A percentile compares a stretch with the other conserved stretches of the same genome.
Evolutionary conservation across 2,797 vertebrate genomes (phyloP).

Genomic region (Tamandua tetradactyla): DNA sequence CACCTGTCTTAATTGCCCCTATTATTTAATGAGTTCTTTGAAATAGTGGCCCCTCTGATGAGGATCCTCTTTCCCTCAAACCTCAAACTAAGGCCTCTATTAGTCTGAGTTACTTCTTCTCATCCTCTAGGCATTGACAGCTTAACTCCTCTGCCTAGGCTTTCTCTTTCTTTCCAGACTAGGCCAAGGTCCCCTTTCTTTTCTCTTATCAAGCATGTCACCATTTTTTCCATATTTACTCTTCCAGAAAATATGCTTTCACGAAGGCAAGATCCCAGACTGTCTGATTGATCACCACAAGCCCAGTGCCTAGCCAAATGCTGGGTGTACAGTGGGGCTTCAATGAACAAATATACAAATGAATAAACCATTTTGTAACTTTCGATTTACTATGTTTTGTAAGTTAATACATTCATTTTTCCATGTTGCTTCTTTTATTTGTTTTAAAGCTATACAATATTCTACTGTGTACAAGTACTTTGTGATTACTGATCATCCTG

Average conservation of each 20-base stretch:
- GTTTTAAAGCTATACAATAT: neutral
- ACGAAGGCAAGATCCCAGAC: neutral
- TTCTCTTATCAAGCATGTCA: neutral
- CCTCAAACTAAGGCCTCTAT: neutral
- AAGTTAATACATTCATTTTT: neutral
- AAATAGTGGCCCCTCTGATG: neutral
- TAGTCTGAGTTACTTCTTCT: neutral
- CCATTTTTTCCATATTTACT: neutral
- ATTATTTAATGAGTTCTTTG: neutral
- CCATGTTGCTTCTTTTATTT: constrained; percentile 42
- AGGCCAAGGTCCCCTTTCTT: neutral
- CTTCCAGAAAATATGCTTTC: neutral
- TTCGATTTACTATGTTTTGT: constrained; percentile 3
- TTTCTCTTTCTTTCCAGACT: neutral
- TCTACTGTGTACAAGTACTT: neutral
- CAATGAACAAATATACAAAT: neutral
- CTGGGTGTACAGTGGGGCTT: neutral
- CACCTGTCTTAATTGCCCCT: neutral
- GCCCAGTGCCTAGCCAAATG: neutral
- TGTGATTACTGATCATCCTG: neutral
- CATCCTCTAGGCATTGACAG: neutral
- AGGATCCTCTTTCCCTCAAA: neutral
- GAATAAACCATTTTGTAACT: neutral
- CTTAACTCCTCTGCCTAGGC: neutral
- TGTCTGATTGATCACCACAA: neutral